Conservation (phyloP, 1,140 invertebrate genomes). For the Brachionus paranguensis region DNA sequence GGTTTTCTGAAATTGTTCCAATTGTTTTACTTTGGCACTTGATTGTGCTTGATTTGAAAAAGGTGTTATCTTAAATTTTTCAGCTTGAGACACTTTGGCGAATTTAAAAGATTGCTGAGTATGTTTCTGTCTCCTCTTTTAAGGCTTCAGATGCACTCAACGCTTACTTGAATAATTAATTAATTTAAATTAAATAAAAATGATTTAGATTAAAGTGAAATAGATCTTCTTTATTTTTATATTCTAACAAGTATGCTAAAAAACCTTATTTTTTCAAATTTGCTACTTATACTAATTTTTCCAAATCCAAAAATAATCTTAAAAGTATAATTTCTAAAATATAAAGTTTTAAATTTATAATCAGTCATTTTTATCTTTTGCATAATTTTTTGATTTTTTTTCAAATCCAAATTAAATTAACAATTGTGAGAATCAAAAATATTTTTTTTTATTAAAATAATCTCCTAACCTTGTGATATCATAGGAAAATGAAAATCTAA, state of each 20-base stretch:
- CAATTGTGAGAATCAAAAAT: background rate
- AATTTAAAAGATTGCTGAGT: background rate
- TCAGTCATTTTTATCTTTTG: background rate
- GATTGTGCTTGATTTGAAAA: background rate
- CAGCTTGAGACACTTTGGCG: slow-evolving; percentile 14
- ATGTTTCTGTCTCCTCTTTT: background rate
- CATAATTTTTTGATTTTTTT: background rate
- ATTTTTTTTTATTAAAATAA: background rate
- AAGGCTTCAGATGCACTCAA: background rate
- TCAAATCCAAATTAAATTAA: background rate
- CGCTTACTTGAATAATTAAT: slow-evolving; percentile 3
- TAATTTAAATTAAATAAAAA: background rate
- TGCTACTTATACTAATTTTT: background rate
- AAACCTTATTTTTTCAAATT: background rate
- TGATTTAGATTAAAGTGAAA: background rate
- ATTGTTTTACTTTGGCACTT: background rate
- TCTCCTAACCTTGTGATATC: too few relatives aligned
- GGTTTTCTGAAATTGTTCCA: slow-evolving; percentile 1
- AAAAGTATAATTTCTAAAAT: background rate
- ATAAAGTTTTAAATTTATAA: slow-evolving; percentile 8
- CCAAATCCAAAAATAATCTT: background rate
- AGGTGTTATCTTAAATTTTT: background rate
- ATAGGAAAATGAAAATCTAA: too few relatives aligned
- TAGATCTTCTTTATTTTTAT: background rate
- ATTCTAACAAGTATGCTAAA: background rate